phyloP scores from a whole-genome alignment of 2,797 vertebrate genomes.

The Onychomys torridus region DNA sequence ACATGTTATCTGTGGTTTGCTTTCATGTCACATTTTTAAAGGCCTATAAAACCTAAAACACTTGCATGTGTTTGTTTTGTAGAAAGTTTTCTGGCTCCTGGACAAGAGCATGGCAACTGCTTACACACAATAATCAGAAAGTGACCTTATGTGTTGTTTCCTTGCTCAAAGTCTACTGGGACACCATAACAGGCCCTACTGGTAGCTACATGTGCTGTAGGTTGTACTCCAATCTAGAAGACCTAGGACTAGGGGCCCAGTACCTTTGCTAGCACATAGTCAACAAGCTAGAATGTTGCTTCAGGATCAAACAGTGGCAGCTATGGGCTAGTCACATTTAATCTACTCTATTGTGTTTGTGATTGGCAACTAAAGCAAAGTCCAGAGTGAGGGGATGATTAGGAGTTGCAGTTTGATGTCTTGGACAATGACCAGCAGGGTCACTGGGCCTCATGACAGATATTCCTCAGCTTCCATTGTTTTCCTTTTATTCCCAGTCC shows the following conservation, averaged over 20 bases:
- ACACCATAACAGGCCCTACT: background rate
- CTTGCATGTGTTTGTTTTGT: background rate
- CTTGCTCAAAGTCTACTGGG: background rate
- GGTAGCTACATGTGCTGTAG: background rate
- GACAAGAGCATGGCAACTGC: background rate
- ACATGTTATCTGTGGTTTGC: background rate
- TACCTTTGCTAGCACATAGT: background rate
- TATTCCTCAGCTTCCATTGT: background rate
- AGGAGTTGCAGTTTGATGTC: background rate
- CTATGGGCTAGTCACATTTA: conserved; percentile 8
- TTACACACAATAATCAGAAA: background rate
- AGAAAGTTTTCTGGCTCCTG: conserved; percentile 18
- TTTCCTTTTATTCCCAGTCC: background rate
- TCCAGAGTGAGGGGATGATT: background rate
- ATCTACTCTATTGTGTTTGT: conserved; percentile 1
- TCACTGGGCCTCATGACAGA: background rate
- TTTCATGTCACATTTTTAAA: background rate
- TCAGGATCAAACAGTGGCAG: background rate
- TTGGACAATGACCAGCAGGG: background rate
- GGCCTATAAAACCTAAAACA: background rate
- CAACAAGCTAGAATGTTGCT: background rate
- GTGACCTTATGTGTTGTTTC: background rate
- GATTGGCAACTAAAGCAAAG: background rate
- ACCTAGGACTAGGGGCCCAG: background rate
- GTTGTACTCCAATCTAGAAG: background rate